Evolutionary conservation across 2,797 vertebrate genomes (phyloP), one percentile per base, ranked within the genome.

Genomic region (Silurus aristotelis): DNA sequence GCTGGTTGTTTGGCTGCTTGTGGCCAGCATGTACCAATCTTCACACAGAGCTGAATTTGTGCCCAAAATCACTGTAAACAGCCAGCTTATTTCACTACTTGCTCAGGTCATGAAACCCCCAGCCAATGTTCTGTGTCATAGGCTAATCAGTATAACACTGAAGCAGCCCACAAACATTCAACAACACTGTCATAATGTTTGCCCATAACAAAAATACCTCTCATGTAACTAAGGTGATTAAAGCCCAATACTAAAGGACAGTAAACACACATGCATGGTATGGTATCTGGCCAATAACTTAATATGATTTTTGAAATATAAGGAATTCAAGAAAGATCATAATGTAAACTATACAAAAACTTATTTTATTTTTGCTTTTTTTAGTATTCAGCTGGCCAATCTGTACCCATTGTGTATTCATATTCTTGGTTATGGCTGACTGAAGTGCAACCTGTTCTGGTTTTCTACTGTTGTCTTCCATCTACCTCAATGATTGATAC

Each of bases 161-260:
- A 43, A 63, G 31, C 58, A 80, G 56, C 19, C 43, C 19, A 61
- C 27, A 67, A 67, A 46, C 15, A 48, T 70, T 64, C 63, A 66
- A 75, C 46, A 60, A 66, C 27, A 82, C 61, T 82, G 68, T 80
- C 84, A 63, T 52, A 64, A 72, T 43, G 60, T 72, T 80, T 64
- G 27, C 25, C 43, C 17, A 55, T 22, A 75, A 82, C 31, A 68
- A 66, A 66, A 27, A 66, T 38, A 14, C 60, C 64, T 80, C 12
- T 61, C 61, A 14, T 60, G 43, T 79, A 63, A 63, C 1, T 43
- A 5, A 22, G 2, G 13, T 17, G 61, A 80, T 12, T 52, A 60
- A 66, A 80, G 38, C 52, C 72, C 14, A 56, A 27, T 14, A 19
- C n/a, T 12, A 31, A 48, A 76, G 72, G 25, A 31, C 22, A 80